Conservation (phyloP, 2,797 vertebrate genomes). For the Silurus aristotelis region DNA sequence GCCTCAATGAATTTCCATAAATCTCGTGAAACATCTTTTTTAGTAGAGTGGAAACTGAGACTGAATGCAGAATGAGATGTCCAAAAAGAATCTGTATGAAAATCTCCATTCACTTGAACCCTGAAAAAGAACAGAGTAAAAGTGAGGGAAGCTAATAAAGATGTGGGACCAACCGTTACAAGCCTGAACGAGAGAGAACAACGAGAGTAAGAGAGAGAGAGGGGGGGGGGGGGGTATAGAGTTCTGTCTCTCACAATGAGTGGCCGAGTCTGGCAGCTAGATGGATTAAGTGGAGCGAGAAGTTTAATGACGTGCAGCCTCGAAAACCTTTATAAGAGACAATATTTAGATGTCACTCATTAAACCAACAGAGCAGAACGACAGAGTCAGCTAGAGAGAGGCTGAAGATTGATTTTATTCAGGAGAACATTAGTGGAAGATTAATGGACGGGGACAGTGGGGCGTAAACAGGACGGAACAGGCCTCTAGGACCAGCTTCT, state of each 20-base stretch:
- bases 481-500: not conserved
- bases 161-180: not conserved
- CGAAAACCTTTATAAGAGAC: not conserved
- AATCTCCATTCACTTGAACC: not conserved
- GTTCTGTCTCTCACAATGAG: conserved; percentile 20
- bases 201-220: not conserved
- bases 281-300: conserved; percentile 17
- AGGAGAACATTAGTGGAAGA: not conserved
- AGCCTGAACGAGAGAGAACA: not conserved
- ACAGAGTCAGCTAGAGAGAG: not conserved
- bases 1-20: no score
- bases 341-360: conserved; percentile 14
- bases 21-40: no score
- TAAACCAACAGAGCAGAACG: not conserved
- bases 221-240: not conserved
- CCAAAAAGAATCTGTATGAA: not conserved
- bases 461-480: not conserved
- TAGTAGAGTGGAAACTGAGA: no score
- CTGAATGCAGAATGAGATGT: no score
- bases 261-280: conserved; percentile 5
- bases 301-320: conserved; percentile 22
- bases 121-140: not conserved
- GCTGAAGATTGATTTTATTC: conserved; percentile 9
- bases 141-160: not conserved
- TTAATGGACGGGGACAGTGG: not conserved